These are phyloP conservation scores for Sinocyclocheilus anophthalmus DNA, from an alignment of 2,113 vertebrate species.

Conservation along the genomic window DNA sequence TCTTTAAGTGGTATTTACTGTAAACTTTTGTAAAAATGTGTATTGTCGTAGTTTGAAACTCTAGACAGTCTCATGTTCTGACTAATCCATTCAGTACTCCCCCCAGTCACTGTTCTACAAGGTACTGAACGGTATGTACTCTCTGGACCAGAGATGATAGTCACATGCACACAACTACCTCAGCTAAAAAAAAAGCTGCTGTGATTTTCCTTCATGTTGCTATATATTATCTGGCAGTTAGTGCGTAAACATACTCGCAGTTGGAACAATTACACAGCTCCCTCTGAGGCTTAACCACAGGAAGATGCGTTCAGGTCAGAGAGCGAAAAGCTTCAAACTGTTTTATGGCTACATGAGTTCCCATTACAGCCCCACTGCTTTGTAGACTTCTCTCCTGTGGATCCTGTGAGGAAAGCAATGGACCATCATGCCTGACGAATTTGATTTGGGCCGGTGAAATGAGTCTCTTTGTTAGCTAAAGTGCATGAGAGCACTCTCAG, in stretches of 20 bases:
- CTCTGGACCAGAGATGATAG: neutral
- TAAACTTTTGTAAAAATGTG: no score
- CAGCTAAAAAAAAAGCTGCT: neutral
- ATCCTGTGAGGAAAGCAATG: constrained; percentile 30
- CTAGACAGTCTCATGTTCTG: no score
- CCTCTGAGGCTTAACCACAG: neutral
- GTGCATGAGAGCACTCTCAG: constrained; percentile 29
- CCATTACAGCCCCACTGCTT: constrained; percentile 25
- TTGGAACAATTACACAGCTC: constrained; percentile 19
- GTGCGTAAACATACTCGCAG: neutral
- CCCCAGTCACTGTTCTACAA: neutral
- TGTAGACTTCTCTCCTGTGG: constrained; percentile 23
- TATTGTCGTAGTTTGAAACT: no score
- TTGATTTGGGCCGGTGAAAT: constrained; percentile 39
- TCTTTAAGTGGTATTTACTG: no score
- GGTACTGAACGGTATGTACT: neutral
- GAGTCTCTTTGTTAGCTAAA: constrained; percentile 38
- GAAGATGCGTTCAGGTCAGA: constrained; percentile 29
- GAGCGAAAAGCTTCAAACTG: constrained; percentile 24
- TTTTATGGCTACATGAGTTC: constrained; percentile 37
- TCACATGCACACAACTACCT: neutral
- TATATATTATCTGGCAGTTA: constrained; percentile 8
- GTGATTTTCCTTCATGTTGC: neutral
- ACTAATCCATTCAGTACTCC: no score
- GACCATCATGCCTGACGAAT: constrained; percentile 37